Conservation (phyloP, 2,113 vertebrate species). For the Laterallus jamaicensis region DNA sequence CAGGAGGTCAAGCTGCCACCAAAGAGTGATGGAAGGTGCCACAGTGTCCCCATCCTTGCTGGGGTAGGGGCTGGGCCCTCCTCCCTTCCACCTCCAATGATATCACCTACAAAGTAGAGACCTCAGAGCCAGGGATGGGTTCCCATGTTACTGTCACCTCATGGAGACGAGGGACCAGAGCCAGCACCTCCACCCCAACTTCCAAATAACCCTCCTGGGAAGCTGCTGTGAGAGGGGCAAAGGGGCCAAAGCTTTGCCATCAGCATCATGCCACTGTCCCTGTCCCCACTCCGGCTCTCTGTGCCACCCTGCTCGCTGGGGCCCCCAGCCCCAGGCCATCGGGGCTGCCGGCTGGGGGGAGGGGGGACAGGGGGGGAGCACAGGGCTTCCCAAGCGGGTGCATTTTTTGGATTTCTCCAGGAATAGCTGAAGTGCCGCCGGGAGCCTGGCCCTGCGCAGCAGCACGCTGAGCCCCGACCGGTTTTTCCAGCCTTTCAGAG, state of each 20-base stretch:
- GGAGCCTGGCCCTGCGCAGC: constrained; percentile 32
- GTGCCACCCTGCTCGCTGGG: not conserved
- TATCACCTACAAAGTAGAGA: not conserved
- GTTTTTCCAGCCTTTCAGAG: constrained; percentile 72
- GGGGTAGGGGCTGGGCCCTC: not conserved
- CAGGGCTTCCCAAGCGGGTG: constrained; percentile 39
- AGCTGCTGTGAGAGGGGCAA: not conserved
- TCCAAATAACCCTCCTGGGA: not conserved
- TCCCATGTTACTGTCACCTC: not conserved
- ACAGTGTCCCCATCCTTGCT: not conserved
- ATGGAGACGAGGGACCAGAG: fast-evolving
- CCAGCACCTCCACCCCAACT: not conserved
- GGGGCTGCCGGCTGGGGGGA: not conserved
- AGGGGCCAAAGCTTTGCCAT: fast-evolving
- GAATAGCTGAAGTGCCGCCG: constrained; percentile 68
- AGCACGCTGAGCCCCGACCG: constrained; percentile 53
- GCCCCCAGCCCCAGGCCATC: fast-evolving
- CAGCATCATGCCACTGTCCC: not conserved
- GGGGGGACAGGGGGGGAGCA: not conserved
- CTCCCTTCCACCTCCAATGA: not conserved
- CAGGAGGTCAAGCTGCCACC: not conserved
- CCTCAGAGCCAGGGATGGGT: not conserved
- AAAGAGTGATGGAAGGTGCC: not conserved
- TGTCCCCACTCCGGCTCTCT: not conserved
- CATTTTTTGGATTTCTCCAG: constrained; percentile 72